These are phyloP conservation scores for Strix uralensis DNA, from an alignment of 2,113 vertebrate genomes.

Conservation along the genomic window DNA sequence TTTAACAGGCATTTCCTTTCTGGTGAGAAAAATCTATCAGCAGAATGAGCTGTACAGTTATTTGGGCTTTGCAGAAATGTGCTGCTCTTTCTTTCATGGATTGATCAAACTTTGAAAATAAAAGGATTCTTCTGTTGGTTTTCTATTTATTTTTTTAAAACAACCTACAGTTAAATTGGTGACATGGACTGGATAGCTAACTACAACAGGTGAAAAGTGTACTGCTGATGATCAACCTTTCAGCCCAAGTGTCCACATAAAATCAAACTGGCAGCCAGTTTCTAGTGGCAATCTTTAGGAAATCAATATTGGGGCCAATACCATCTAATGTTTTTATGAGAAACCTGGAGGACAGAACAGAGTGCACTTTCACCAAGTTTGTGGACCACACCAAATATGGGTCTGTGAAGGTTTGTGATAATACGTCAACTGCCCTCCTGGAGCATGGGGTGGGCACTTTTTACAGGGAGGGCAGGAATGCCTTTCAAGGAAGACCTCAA, in stretches of 20 bases:
- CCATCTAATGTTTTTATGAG: neutral
- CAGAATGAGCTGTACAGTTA: conserved; percentile 18
- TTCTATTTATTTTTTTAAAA: neutral
- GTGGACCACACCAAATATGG: neutral
- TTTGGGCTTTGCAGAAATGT: conserved; percentile 32
- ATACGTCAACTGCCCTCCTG: neutral
- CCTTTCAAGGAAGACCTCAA: neutral
- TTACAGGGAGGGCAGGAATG: neutral
- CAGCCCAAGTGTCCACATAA: neutral
- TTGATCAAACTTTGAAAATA: conserved; percentile 49
- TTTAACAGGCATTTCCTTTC: conserved; percentile 1
- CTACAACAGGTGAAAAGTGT: neutral
- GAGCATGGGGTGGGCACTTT: neutral
- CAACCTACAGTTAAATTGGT: neutral
- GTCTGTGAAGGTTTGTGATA: neutral
- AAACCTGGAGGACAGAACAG: neutral
- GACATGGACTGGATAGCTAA: neutral
- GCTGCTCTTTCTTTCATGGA: conserved; percentile 36
- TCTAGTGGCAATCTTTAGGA: neutral
- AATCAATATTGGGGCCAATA: neutral
- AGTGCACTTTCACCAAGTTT: neutral
- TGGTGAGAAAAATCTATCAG: neutral
- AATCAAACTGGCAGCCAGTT: neutral
- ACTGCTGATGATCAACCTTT: neutral
- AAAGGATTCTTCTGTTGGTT: conserved; percentile 17